Conservation (phyloP, 2,888 invertebrate species). For the Scotopteryx bipunctaria region DNA sequence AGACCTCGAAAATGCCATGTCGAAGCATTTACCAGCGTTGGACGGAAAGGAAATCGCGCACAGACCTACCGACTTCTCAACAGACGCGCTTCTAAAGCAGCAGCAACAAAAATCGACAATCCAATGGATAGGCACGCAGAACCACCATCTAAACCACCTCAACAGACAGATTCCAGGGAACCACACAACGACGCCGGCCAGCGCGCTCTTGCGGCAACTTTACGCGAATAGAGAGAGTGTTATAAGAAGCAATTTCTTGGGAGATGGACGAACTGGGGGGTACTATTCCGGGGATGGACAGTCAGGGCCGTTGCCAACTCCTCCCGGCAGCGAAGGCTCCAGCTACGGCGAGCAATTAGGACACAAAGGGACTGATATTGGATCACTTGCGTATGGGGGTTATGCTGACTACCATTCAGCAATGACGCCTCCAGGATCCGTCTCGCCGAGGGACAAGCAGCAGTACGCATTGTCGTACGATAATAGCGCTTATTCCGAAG, state of each 20-base stretch:
- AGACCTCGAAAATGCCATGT: constrained; percentile 98
- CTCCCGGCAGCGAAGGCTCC: constrained; percentile 94
- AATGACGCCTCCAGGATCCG: constrained; percentile 98
- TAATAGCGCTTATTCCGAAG: constrained; percentile 86
- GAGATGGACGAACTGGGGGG: constrained; percentile 75
- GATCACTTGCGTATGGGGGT: constrained; percentile 84
- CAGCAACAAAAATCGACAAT: constrained; percentile 91
- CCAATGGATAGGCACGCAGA: constrained; percentile 96
- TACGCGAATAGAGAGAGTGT: constrained; percentile 98
- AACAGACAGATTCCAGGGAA: constrained; percentile 83
- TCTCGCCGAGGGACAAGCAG: constrained; percentile 95
- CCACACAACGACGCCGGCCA: constrained; percentile 90
- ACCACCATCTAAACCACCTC: constrained; percentile 83
- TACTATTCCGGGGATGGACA: constrained; percentile 84
- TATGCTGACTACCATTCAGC: constrained; percentile 94
- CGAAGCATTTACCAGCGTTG: constrained; percentile 92
- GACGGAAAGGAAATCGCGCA: constrained; percentile 83
- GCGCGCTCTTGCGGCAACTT: constrained; percentile 93
- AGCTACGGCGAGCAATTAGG: constrained; percentile 85
- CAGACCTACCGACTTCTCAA: constrained; percentile 93
- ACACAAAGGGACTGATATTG: constrained; percentile 82
- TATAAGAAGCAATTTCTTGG: constrained; percentile 91
- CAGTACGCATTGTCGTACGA: constrained; percentile 82
- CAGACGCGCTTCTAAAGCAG: constrained; percentile 92
- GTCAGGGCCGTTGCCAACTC: constrained; percentile 92